Evolutionary conservation across 1,140 invertebrate genomes (phyloP).

Genomic region (Temnothorax curvispinosus): DNA sequence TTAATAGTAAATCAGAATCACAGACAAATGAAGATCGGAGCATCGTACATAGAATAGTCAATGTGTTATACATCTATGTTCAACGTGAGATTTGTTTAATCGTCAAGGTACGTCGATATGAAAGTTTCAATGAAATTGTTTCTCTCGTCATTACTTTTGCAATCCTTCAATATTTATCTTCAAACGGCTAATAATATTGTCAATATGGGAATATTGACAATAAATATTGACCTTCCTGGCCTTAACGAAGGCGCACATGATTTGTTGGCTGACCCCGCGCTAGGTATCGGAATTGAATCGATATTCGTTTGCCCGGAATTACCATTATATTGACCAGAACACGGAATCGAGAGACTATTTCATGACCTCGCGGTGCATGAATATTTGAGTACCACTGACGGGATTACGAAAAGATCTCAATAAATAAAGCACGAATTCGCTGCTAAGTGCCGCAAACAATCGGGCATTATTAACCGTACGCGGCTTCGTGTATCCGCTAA

Average conservation of each 20-base stretch:
- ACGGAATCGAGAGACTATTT: constrained; percentile 42
- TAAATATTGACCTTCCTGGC: constrained; percentile 44
- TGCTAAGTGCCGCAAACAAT: constrained; percentile 57
- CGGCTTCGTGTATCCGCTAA: constrained; percentile 48
- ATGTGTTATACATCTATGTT: neutral
- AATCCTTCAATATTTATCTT: constrained; percentile 26
- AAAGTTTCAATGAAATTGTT: neutral
- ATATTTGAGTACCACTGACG: constrained; percentile 42
- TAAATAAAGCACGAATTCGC: constrained; percentile 48
- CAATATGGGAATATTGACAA: constrained; percentile 54
- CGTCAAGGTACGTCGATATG: neutral
- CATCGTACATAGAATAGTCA: neutral
- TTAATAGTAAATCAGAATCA: neutral
- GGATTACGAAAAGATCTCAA: constrained; percentile 55
- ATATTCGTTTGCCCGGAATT: constrained; percentile 50
- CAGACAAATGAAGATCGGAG: neutral
- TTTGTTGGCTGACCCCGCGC: constrained; percentile 40
- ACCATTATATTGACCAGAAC: constrained; percentile 47
- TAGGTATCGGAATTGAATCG: constrained; percentile 56
- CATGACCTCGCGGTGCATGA: constrained; percentile 40
- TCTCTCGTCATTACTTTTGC: constrained; percentile 22
- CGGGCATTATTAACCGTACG: constrained; percentile 42
- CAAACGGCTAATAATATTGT: constrained; percentile 42
- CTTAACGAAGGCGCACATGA: constrained; percentile 53
- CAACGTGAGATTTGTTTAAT: neutral